Conservation (phyloP, 2,113 vertebrate species). For the Triplophysa dalaica region DNA sequence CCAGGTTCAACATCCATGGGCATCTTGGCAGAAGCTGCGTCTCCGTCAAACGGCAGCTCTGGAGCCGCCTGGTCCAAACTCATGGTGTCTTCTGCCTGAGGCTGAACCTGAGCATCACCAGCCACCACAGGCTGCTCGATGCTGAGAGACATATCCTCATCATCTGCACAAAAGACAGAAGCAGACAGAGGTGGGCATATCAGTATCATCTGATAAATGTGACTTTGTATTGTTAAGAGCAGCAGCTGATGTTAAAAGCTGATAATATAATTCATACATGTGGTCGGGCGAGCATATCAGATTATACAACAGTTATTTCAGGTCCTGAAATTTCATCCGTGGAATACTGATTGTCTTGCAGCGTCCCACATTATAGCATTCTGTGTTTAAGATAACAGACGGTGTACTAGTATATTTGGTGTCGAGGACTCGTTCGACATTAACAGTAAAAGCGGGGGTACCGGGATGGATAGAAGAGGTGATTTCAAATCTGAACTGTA, state of each 20-base stretch:
- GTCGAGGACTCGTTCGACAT: no score
- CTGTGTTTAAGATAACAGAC: no score
- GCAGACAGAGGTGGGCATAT: background rate
- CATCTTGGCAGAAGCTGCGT: constrained; percentile 1
- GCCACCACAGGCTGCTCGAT: constrained; percentile 65
- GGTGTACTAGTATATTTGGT: no score
- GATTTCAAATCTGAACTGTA: constrained; percentile 91
- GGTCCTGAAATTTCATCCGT: no score
- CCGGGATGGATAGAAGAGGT: constrained; percentile 89
- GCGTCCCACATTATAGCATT: no score
- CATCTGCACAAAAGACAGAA: constrained; percentile 70
- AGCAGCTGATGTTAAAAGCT: no score
- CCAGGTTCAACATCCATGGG: constrained; percentile 45
- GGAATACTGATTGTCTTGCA: no score
- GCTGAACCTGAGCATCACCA: constrained; percentile 43
- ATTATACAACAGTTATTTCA: no score
- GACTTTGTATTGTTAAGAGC: background rate
- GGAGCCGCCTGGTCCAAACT: constrained; percentile 64
- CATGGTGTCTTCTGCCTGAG: constrained; percentile 61
- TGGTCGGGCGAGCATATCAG: no score
- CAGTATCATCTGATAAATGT: background rate
- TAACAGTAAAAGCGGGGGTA: constrained; percentile 44
- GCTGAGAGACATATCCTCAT: constrained; percentile 83
- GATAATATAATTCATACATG: no score
- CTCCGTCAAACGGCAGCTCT: constrained; percentile 62